phyloP scores from a whole-genome alignment of 2,888 invertebrate species.

The Maniola hyperantus region DNA sequence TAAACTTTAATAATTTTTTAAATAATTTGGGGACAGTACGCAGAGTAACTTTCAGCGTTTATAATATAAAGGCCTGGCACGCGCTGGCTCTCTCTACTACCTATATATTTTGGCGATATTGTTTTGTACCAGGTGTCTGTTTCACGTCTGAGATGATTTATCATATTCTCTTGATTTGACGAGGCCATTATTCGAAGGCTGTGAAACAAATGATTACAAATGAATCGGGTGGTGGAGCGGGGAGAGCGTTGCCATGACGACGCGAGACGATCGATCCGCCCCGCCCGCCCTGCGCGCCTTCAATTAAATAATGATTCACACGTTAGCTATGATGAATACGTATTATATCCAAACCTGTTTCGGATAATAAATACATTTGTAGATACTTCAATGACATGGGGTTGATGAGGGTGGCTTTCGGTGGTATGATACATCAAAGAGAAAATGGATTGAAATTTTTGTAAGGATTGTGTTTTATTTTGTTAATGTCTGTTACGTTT shows the following conservation, averaged over 20 bases:
- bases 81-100: too few species aligned
- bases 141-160: slow-evolving; percentile 55
- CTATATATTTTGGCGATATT: not conserved
- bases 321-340: slow-evolving; percentile 65
- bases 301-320: slow-evolving; percentile 81
- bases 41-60: too few species aligned
- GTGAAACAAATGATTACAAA: slow-evolving; percentile 82
- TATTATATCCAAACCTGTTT: slow-evolving; percentile 50
- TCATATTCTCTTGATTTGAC: slow-evolving; percentile 73
- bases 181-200: slow-evolving; percentile 73
- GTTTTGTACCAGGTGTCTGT: slow-evolving; percentile 1
- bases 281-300: slow-evolving; percentile 55
- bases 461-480: not conserved
- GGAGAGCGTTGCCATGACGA: slow-evolving; percentile 66
- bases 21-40: too few species aligned
- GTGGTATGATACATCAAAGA: not conserved
- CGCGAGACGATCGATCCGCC: slow-evolving; percentile 77
- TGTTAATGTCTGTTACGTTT: not conserved
- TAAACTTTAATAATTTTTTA: too few species aligned
- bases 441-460: not conserved
- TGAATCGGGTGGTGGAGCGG: slow-evolving; percentile 64
- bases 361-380: slow-evolving; percentile 42
- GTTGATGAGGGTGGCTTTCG: slow-evolving; percentile 6
- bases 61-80: too few species aligned
- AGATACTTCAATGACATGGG: slow-evolving; percentile 18